A percentile compares a stretch with the other conserved stretches of the same genome.
These are phyloP conservation scores for Phylloscopus trochiloides DNA, from an alignment of 2,113 vertebrate genomes.

Conservation along the genomic window DNA sequence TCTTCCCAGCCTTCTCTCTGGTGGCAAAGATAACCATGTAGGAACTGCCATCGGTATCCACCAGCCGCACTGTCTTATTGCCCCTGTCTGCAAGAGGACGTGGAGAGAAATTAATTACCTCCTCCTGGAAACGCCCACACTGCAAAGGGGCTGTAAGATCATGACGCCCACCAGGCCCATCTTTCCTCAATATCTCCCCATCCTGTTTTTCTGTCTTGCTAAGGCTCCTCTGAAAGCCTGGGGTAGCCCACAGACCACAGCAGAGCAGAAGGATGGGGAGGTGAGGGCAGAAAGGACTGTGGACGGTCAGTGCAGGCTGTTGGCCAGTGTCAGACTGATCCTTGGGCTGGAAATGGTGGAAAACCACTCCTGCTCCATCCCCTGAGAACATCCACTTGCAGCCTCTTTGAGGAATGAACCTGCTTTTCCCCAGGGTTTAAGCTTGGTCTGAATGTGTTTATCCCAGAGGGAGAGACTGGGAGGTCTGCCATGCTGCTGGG, in stretches of 20 bases:
- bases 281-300: neutral
- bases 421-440: neutral
- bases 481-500: neutral
- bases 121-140: rapidly evolving
- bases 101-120: neutral
- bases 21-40: neutral
- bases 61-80: neutral
- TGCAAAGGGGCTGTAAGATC: neutral
- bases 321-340: neutral
- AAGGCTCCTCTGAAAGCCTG: neutral
- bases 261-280: neutral
- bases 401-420: neutral
- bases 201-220: neutral
- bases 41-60: neutral
- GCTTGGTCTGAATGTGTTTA: neutral
- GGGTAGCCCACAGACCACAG: neutral
- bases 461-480: rapidly evolving
- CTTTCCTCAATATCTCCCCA: neutral
- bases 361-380: neutral
- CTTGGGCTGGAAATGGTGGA: neutral
- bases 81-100: neutral
- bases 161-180: rapidly evolving
- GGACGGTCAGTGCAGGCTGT: neutral
- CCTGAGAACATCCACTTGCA: neutral
- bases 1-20: neutral